Conservation (phyloP, 2,113 vertebrate species). For the Halichoerus grypus region DNA sequence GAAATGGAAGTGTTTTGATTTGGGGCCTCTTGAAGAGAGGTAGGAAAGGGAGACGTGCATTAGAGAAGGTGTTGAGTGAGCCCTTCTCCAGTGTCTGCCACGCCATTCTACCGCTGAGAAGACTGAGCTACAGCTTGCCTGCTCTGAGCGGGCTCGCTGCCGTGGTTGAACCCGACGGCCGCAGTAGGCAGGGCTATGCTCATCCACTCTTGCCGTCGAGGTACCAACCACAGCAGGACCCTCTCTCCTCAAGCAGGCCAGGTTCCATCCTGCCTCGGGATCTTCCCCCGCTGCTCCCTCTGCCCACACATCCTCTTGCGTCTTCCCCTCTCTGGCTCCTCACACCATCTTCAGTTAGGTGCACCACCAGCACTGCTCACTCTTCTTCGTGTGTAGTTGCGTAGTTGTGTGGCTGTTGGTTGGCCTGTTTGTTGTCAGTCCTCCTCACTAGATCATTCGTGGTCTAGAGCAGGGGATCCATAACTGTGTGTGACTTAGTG, state of each 20-base stretch:
- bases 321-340: not conserved
- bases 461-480: not conserved
- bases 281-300: not conserved
- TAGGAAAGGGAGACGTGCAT: not conserved
- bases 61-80: not conserved
- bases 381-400: not conserved
- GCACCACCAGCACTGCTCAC: rapidly evolving
- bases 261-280: not conserved
- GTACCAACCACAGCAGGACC: too few relatives aligned
- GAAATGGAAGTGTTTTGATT: not conserved
- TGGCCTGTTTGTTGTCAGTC: not conserved
- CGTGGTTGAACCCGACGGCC: not conserved
- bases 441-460: not conserved
- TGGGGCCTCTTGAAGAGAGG: not conserved
- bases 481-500: not conserved
- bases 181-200: rapidly evolving
- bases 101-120: not conserved
- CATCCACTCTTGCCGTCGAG: not conserved
- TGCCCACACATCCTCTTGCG: not conserved
- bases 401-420: rapidly evolving
- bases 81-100: not conserved
- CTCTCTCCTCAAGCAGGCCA: not conserved
- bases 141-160: not conserved
- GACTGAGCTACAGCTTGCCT: not conserved
- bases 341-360: too few relatives aligned